Percentiles rank a stretch among this genome's conserved stretches.
These are phyloP conservation scores for Mesochorus sp. DNA, from an alignment of 2,888 invertebrate genomes.

Conservation along the genomic window DNA sequence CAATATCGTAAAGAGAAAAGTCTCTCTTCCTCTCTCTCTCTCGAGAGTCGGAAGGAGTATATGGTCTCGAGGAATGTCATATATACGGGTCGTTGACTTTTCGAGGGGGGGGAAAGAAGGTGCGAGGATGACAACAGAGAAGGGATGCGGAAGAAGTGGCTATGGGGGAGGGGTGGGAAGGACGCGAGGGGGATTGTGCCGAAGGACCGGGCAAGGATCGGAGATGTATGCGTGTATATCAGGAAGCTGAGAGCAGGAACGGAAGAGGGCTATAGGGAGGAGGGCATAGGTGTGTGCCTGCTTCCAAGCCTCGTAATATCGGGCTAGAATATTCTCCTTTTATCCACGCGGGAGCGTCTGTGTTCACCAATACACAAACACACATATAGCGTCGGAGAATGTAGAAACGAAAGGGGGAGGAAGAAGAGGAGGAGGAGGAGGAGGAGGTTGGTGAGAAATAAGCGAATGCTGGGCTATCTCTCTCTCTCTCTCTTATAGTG, in stretches of 20 bases:
- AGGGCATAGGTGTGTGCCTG: slow-evolving; percentile 52
- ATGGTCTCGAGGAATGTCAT: slow-evolving; percentile 20
- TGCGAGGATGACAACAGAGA: slow-evolving; percentile 51
- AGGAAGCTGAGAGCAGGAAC: slow-evolving; percentile 48
- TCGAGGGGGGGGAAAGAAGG: slow-evolving; percentile 9
- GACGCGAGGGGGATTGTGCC: slow-evolving; percentile 65
- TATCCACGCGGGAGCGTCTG: background rate
- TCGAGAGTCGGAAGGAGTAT: too few relatives aligned
- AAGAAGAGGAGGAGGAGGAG: background rate
- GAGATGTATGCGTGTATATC: slow-evolving; percentile 72
- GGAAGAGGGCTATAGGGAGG: background rate
- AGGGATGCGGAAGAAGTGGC: slow-evolving; percentile 28
- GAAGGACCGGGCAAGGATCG: slow-evolving; percentile 48
- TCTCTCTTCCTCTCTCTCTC: too few relatives aligned
- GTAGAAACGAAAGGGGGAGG: slow-evolving; percentile 43
- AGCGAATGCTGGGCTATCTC: slow-evolving; percentile 7
- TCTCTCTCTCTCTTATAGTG: background rate
- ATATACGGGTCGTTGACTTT: slow-evolving; percentile 55
- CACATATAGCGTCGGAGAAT: slow-evolving; percentile 54
- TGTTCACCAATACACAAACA: background rate
- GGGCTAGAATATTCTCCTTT: slow-evolving; percentile 23
- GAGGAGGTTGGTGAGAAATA: slow-evolving; percentile 22
- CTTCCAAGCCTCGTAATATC: slow-evolving; percentile 1
- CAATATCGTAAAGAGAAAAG: background rate
- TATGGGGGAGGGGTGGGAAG: slow-evolving; percentile 23